Percentiles rank a stretch among this genome's conserved stretches.
phyloP scores from a whole-genome alignment of 2,113 vertebrate genomes.

The Mustela lutreola region DNA sequence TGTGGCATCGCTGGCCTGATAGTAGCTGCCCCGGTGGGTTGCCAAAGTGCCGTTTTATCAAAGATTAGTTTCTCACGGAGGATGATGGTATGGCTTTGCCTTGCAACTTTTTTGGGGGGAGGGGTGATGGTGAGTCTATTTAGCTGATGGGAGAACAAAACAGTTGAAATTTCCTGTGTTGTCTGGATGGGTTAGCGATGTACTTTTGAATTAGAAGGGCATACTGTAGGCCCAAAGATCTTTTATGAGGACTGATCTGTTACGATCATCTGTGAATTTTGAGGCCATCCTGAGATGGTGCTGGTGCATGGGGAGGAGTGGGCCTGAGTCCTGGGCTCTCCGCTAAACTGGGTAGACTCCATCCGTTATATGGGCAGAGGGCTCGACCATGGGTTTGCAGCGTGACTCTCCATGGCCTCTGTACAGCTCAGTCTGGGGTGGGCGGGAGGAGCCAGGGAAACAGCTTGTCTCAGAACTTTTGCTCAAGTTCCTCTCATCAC shows the following conservation, averaged over 20 bases:
- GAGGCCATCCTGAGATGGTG: neutral
- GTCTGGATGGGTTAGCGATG: neutral
- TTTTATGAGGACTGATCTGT: neutral
- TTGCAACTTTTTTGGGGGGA: neutral
- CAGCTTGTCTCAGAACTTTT: neutral
- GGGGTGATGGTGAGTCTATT: neutral
- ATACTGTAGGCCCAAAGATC: neutral
- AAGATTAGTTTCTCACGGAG: neutral
- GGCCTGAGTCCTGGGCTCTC: neutral
- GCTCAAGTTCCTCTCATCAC: neutral
- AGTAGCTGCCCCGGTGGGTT: neutral
- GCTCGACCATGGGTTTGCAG: neutral
- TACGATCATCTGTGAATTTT: neutral
- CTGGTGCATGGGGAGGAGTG: neutral
- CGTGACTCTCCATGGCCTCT: rapidly evolving
- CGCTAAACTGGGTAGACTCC: neutral
- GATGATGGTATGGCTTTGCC: neutral
- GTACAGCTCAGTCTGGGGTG: neutral
- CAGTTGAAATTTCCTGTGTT: neutral
- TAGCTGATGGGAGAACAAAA: neutral
- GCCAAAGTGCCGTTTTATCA: neutral
- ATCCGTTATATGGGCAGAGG: neutral
- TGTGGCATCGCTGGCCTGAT: neutral
- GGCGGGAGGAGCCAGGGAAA: rapidly evolving
- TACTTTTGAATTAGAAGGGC: neutral